Base-by-base conservation (phyloP, 92 coral and sea anemone species). In the Phymanthus crucifer region DNA sequence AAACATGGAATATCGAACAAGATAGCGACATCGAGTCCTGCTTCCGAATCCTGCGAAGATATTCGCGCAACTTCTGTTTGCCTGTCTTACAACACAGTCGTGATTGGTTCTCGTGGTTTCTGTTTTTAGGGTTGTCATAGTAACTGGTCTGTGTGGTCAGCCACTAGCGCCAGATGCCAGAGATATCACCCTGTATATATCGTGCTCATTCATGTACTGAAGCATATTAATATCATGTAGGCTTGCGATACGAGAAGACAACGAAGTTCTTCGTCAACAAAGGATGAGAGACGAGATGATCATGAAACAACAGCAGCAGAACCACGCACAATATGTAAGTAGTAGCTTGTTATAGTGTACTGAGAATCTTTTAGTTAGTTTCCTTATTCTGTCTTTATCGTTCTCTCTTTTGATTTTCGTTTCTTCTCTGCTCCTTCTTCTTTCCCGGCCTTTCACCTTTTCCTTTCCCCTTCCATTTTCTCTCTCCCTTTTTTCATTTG, bases 271-370 rank as follows among this genome's bases (percentile, higher is more conserved):
- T 43, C 85, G 78, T 16, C 90, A 90, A 46, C 97, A 92, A 66
- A 85, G 83, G 77, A 87, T 79, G 17, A 83, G 94, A 67, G 97
- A 94, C 78, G 88, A 90, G 57, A 74, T 68, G 65, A 89, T 92
- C 54, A 21, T 90, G 36, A 83, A 86, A 47, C 88, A 90, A 74
- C 91, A 89, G 46, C 92, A 87, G 32, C 94, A 92, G 76, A 80
- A 73, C 2, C 87, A 88, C 21, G 73, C 80, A 7, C 94, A 90
- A 74, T 84, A 84, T 57, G 97, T 92, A 90, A 85, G 93, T 83
- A 72, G 54, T 40, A 71, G 32, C 26, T 52, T 16, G 38, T 13
- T 3, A 27, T 12, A 21, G 64, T 54, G 27, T 9, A 54, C n/a
- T 3, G 11, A 19, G 5, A 18, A 52, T 18, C 5, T 52, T 32